Percentiles rank a stretch among this genome's conserved stretches.
These are phyloP conservation scores for Leptodactylus fallax DNA, from an alignment of 2,797 vertebrate species.

Conservation along the genomic window DNA sequence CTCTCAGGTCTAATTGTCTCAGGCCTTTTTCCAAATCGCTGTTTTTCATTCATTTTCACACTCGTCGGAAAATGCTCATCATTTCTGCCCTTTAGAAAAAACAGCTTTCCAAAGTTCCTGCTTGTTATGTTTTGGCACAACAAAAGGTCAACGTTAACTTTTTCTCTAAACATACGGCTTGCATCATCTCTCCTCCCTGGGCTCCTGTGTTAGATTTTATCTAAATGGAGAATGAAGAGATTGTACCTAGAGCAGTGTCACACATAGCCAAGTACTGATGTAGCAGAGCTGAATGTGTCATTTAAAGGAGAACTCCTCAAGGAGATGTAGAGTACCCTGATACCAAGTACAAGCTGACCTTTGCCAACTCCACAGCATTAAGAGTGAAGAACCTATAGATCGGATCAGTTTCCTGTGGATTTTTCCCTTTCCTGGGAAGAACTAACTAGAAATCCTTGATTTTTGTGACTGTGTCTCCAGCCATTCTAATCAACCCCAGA, in stretches of 20 bases:
- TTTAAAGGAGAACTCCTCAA: not conserved
- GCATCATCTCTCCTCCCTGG: not conserved
- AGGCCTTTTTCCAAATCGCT: constrained; percentile 55
- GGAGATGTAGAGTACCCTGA: not conserved
- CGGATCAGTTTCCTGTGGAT: no score
- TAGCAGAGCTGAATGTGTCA: not conserved
- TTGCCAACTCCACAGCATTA: no score
- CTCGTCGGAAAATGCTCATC: constrained; percentile 57
- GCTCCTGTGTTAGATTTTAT: constrained; percentile 14
- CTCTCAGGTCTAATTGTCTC: constrained; percentile 55
- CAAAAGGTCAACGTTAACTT: constrained; percentile 57
- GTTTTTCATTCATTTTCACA: constrained; percentile 63
- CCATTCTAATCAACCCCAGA: no score
- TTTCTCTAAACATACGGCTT: constrained; percentile 37
- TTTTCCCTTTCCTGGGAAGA: no score
- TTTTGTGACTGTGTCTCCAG: no score
- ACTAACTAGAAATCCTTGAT: no score
- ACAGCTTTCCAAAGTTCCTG: constrained; percentile 57
- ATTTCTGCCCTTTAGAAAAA: constrained; percentile 38
- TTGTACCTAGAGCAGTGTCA: not conserved
- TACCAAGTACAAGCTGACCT: no score
- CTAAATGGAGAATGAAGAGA: not conserved
- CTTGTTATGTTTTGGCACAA: constrained; percentile 58
- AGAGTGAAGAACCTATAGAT: no score
- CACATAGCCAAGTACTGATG: not conserved